Evolutionary conservation across 1,140 invertebrate genomes (phyloP), one percentile per base, ranked within the genome.

Genomic region (Halictus rubicundus): DNA sequence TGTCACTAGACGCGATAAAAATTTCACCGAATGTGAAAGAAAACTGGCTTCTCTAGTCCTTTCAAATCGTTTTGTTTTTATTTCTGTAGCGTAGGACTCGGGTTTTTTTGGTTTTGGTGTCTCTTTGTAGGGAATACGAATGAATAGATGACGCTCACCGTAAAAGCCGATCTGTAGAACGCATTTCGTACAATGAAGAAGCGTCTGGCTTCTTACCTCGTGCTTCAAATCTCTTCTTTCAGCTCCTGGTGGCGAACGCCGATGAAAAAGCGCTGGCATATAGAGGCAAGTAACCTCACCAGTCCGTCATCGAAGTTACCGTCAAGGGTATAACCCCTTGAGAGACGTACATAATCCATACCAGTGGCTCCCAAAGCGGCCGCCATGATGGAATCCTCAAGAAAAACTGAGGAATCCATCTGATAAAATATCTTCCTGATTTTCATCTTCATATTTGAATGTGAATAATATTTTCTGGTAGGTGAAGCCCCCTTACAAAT

Each of bases 271-370:
- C 27, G 59, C 16, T n/a, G 19, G 59, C 39, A 12, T 9, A 37
- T 32, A 73, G 59, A 63, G 39, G 27, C 70, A 27, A 63, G 59
- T 32, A 61, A 23, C 21, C 70, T 60, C 39, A 7, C 19, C 42
- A 27, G 25, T 49, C 39, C 70, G 25, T 49, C 70, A 2, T 72
- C 70, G 39, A 63, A 63, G 70, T 73, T 49, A 63, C 37, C 59
- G 70, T 37, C 70, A 12, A 63, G 70, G 59, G 42, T 49, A 63
- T 63, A 73, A 63, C 21, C 59, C 70, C 8, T 39, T 52, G 46
- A 25, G 37, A 57, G 27, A 61, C n/a, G 2, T 54, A 21, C 25
- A 49, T 63, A 71, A 63, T 27, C 70, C 54, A 23, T 39, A 52
- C 4, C 66, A 72, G n/a, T 59, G 10, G 10, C 7, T 64, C 37